phyloP scores from a whole-genome alignment of 2,113 vertebrate genomes.

The Glaucidium brasilianum region DNA sequence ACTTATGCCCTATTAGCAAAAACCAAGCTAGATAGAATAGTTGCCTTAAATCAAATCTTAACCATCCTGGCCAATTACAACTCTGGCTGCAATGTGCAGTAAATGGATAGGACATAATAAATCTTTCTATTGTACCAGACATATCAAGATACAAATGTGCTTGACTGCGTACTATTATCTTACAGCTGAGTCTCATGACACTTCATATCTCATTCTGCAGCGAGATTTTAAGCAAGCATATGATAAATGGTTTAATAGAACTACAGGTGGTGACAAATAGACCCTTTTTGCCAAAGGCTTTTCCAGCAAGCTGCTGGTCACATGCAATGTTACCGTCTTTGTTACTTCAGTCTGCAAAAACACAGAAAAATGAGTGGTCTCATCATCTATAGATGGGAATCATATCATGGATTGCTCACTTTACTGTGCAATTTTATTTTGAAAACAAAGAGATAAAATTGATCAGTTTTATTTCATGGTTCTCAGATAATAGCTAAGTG shows the following conservation, averaged over 20 bases:
- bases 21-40: background rate
- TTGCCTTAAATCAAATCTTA: conserved; percentile 28
- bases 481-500: background rate
- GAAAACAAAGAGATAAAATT: background rate
- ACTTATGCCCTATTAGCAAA: background rate
- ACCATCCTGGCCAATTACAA: background rate
- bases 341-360: background rate
- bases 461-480: background rate
- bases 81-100: background rate
- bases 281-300: background rate
- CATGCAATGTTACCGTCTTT: background rate
- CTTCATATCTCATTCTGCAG: background rate
- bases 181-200: conserved; percentile 6
- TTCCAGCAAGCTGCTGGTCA: background rate
- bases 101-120: background rate
- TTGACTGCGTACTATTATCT: background rate
- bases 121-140: background rate
- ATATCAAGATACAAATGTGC: background rate
- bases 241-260: background rate
- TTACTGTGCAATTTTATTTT: background rate
- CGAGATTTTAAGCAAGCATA: conserved; percentile 4
- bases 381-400: background rate
- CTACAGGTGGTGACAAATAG: background rate
- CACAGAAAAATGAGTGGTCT: background rate
- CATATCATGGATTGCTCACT: background rate